phyloP scores from a whole-genome alignment of 2,113 vertebrate genomes.

The Gymnorhina tibicen region DNA sequence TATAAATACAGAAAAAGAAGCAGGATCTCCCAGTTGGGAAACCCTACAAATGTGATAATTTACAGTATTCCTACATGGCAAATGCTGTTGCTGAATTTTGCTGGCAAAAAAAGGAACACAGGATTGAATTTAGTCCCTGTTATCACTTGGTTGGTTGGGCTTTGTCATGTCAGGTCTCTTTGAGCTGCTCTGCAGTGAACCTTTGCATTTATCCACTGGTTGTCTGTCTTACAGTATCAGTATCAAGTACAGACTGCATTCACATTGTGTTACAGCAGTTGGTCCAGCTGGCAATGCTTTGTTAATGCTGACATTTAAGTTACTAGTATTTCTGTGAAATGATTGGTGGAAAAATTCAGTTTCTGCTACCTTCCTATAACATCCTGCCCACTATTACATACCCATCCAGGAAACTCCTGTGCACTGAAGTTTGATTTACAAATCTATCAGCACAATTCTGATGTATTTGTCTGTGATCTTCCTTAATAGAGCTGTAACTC shows the following conservation, averaged over 20 bases:
- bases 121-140: not conserved
- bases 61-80: not conserved
- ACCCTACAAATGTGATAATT: not conserved
- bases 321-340: not conserved
- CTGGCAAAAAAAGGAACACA: not conserved
- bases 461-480: not conserved
- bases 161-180: not conserved
- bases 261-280: not conserved
- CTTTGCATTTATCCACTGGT: not conserved
- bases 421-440: not conserved
- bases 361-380: not conserved
- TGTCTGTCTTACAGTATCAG: not conserved
- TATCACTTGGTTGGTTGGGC: not conserved
- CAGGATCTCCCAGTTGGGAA: not conserved
- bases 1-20: not conserved
- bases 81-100: not conserved
- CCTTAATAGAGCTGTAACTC: not conserved
- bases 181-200: not conserved
- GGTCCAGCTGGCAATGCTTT: not conserved
- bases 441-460: not conserved
- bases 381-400: not conserved
- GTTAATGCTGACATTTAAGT: not conserved
- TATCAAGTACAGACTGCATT: not conserved
- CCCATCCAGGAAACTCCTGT: not conserved
- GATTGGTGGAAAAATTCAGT: not conserved